Conservation (phyloP, 2,113 vertebrate species). For the rat (Rattus norvegicus) region GRCr8 NC_086024.1:122216001-122216500, state of each 20-base stretch:
- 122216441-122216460: not conserved
- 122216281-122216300: not conserved
- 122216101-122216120: not conserved
- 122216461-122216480: not conserved
- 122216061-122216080: not conserved
- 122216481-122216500: not conserved
- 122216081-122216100: constrained; percentile 7
- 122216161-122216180: constrained; percentile 67
- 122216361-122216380: not conserved
- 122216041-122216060: not conserved
- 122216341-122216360: not conserved
- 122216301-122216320: not conserved
- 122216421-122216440: not conserved
- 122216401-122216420: constrained; percentile 16
- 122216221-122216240: constrained; percentile 72
- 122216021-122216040: not conserved
- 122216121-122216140: constrained; percentile 25
- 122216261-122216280: fast-evolving
- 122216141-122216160: constrained; percentile 56
- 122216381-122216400: not conserved
- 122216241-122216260: not conserved
- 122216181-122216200: constrained; percentile 4
- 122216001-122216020: not conserved
- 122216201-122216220: constrained; percentile 87
- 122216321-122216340: not conserved